phyloP scores from a whole-genome alignment of 2,113 vertebrate species.

The Sinocyclocheilus maitianheensis region DNA sequence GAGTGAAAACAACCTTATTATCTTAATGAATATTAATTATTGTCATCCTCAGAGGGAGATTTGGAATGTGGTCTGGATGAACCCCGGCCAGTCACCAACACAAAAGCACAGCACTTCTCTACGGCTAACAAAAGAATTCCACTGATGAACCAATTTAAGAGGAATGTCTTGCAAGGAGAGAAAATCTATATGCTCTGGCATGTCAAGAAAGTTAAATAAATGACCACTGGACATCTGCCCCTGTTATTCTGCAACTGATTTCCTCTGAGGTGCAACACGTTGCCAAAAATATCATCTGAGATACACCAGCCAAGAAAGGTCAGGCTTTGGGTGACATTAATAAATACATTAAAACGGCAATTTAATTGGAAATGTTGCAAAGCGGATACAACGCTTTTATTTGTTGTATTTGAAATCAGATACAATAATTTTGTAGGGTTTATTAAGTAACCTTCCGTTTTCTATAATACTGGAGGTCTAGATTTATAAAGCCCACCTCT shows the following conservation, averaged over 20 bases:
- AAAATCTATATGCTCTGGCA: constrained; percentile 43
- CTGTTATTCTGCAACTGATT: constrained; percentile 41
- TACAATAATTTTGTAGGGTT: background rate
- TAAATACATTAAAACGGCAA: background rate
- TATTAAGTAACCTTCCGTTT: background rate
- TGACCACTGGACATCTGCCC: constrained; percentile 43
- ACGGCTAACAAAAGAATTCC: constrained; percentile 64
- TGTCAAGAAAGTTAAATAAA: constrained; percentile 59
- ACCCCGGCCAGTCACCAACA: constrained; percentile 16
- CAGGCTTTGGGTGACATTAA: background rate
- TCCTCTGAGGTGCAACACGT: constrained; percentile 26
- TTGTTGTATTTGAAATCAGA: background rate
- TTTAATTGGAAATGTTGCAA: background rate
- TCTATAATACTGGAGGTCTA: background rate
- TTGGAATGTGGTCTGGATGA: constrained; percentile 58
- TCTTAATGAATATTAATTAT: constrained; percentile 56
- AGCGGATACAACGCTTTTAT: background rate
- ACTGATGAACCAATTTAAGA: constrained; percentile 58
- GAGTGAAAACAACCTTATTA: constrained; percentile 53
- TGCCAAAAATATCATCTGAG: constrained; percentile 36
- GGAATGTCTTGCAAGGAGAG: constrained; percentile 60
- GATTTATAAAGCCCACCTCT: background rate
- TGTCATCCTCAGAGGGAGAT: constrained; percentile 56
- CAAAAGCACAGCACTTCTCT: constrained; percentile 53
- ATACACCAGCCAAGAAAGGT: constrained; percentile 33